phyloP scores from a whole-genome alignment of 2,797 vertebrate species.

The Acrocephalus scirpaceus region DNA sequence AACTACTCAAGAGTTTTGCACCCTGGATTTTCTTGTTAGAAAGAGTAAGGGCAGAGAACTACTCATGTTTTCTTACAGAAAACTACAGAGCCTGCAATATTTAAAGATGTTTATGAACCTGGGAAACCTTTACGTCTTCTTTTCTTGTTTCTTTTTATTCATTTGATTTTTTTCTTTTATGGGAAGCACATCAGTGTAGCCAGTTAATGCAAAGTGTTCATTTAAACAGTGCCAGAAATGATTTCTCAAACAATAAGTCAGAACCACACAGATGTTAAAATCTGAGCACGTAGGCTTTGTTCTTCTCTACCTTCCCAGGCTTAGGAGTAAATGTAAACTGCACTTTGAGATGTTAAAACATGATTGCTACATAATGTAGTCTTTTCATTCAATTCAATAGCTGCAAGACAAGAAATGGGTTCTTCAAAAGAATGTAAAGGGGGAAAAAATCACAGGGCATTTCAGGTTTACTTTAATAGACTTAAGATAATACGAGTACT shows the following conservation, averaged over 20 bases:
- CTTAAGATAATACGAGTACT: not conserved
- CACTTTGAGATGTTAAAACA: not conserved
- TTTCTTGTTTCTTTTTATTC: not conserved
- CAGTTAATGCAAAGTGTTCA: not conserved
- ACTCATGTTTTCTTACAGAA: not conserved
- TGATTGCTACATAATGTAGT: not conserved
- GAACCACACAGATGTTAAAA: not conserved
- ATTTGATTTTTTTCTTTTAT: not conserved
- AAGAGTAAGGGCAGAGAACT: not conserved
- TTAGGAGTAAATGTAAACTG: slow-evolving; percentile 1
- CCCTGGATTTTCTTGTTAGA: not conserved
- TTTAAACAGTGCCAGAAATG: not conserved
- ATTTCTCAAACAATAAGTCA: not conserved
- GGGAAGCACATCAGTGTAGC: not conserved
- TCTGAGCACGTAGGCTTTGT: not conserved
- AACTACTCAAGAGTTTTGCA: not conserved
- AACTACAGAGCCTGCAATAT: not conserved
- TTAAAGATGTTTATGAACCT: not conserved
- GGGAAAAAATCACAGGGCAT: not conserved
- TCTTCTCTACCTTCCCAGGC: not conserved
- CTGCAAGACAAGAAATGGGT: not conserved
- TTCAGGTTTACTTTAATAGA: not conserved
- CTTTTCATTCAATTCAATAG: not conserved
- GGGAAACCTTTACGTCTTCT: not conserved
- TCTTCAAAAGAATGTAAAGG: not conserved